Conservation (phyloP, 2,888 invertebrate species). For the Folsomia manolachei region DNA sequence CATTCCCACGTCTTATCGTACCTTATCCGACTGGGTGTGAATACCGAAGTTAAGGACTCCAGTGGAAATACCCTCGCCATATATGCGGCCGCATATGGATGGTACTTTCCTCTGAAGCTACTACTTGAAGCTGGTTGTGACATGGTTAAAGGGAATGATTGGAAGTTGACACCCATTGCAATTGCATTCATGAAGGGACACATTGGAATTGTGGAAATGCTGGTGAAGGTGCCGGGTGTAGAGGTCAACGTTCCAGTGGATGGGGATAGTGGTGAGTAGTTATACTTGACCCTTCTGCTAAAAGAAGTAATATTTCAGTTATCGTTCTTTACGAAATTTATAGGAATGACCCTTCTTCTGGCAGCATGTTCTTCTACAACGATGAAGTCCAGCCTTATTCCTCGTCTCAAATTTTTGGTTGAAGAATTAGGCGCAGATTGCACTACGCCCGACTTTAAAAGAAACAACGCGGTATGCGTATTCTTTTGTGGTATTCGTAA, state of each 20-base stretch:
- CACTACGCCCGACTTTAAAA: conserved; percentile 54
- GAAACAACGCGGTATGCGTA: conserved; percentile 55
- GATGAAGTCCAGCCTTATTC: conserved; percentile 11
- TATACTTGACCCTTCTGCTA: background rate
- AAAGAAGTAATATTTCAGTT: background rate
- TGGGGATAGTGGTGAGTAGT: conserved; percentile 36
- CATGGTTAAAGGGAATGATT: conserved; percentile 54
- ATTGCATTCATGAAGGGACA: conserved; percentile 58
- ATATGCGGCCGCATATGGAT: conserved; percentile 60
- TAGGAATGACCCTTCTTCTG: conserved; percentile 38
- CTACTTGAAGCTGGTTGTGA: conserved; percentile 55
- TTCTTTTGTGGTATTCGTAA: too few species aligned
- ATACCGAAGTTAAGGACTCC: conserved; percentile 56
- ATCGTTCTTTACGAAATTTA: background rate
- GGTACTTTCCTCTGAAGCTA: conserved; percentile 57
- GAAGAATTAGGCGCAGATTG: conserved; percentile 55
- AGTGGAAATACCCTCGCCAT: conserved; percentile 59
- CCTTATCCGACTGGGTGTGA: conserved; percentile 56
- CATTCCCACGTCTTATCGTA: conserved; percentile 57
- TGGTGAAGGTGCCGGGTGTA: conserved; percentile 55
- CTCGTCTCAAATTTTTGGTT: conserved; percentile 54
- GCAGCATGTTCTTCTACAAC: conserved; percentile 32
- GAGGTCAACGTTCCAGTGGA: conserved; percentile 42
- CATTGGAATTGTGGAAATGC: conserved; percentile 56
- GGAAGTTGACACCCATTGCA: conserved; percentile 58